Conservation (phyloP, 2,113 vertebrate genomes). For the Scartelaos histophorus region DNA sequence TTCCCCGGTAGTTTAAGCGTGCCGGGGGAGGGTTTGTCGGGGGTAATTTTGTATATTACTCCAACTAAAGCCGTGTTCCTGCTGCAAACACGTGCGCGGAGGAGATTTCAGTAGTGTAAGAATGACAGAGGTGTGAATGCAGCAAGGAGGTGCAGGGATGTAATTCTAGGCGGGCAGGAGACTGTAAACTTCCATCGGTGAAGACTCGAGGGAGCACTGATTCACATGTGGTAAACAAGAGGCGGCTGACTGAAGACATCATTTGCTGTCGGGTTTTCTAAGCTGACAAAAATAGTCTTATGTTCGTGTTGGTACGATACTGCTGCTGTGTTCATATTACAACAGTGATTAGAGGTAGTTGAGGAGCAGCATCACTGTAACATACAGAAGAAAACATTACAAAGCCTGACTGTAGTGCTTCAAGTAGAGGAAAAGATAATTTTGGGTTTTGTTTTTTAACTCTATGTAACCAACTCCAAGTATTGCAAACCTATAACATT, state of each 20-base stretch:
- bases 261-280: background rate
- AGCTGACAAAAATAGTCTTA: background rate
- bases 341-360: too few species aligned
- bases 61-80: slow-evolving; percentile 25
- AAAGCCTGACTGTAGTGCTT: too few species aligned
- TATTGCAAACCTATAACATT: too few species aligned
- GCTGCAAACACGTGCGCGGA: slow-evolving; percentile 7
- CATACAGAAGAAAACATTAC: too few species aligned
- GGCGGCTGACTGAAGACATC: background rate
- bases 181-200: slow-evolving; percentile 17
- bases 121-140: background rate
- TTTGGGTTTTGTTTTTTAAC: too few species aligned
- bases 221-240: background rate
- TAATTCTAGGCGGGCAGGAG: background rate
- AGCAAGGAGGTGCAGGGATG: background rate
- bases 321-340: too few species aligned
- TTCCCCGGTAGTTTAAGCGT: slow-evolving; percentile 50
- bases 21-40: slow-evolving; percentile 41
- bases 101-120: background rate
- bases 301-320: background rate
- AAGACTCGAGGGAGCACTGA: background rate
- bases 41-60: slow-evolving; percentile 32
- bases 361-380: too few species aligned
- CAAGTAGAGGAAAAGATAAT: too few species aligned
- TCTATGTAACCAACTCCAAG: too few species aligned